These are phyloP conservation scores for Phania funesta DNA, from an alignment of 2,888 invertebrate genomes.

Conservation along the genomic window DNA sequence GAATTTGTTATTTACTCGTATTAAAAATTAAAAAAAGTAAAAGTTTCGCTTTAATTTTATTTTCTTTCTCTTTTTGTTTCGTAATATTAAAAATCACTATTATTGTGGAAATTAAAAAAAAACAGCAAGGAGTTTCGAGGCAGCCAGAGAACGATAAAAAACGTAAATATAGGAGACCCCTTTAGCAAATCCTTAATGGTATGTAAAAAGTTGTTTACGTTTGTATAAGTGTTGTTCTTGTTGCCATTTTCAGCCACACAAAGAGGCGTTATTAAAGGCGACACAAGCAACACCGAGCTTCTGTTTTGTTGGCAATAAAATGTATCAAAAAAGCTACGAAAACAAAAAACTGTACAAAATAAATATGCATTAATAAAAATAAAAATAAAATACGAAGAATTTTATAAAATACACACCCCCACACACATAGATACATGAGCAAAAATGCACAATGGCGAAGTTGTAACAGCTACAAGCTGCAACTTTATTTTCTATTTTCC, in stretches of 20 bases:
- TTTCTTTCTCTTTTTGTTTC: too few relatives aligned
- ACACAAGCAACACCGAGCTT: constrained; percentile 48
- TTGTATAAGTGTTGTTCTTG: not conserved
- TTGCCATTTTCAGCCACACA: constrained; percentile 25
- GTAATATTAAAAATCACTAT: too few relatives aligned
- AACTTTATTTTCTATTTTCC: constrained; percentile 27
- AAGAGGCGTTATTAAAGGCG: constrained; percentile 55
- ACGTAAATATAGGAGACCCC: too few relatives aligned
- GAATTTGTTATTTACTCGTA: too few relatives aligned
- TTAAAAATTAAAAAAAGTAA: too few relatives aligned
- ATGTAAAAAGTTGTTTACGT: constrained; percentile 20
- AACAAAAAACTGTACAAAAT: not conserved
- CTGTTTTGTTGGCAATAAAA: constrained; percentile 49
- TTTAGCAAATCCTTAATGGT: constrained; percentile 14
- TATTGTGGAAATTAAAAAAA: too few relatives aligned
- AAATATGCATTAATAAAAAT: constrained; percentile 2
- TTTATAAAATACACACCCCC: not conserved
- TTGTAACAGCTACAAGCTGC: constrained; percentile 36
- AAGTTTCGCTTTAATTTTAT: too few relatives aligned
- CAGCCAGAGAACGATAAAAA: too few relatives aligned
- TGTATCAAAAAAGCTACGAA: not conserved
- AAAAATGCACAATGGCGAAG: too few relatives aligned
- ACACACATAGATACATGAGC: too few relatives aligned
- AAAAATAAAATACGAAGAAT: not conserved
- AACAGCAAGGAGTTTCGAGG: too few relatives aligned